Evolutionary conservation across 2,113 vertebrate genomes (phyloP), one percentile per base, ranked within the genome.

Genomic region (Xenopus borealis): DNA sequence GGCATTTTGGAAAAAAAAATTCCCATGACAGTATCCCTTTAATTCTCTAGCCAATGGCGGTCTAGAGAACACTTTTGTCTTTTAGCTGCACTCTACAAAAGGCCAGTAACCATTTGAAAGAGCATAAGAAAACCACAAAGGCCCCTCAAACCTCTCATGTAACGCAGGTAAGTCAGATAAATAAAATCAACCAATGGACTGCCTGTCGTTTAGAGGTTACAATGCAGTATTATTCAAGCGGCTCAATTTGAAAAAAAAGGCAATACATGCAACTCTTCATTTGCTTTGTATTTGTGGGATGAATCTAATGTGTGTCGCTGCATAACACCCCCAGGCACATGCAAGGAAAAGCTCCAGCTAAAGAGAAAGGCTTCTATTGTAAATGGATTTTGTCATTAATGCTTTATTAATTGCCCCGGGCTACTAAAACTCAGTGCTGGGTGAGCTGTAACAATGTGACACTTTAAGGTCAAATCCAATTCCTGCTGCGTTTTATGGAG

Each of bases 361-460:
- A 87, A 92, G 87, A 93, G 92, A 93, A 93, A 92, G 92, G 89
- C 92, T 90, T 88, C 92, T 92, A 92, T 95, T 96, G 95, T 91
- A 95, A 96, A 96, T 95, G 93, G 93, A 91, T 90, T 94, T 95
- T 96, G 95, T 96, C 95, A 95, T 97, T 96, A 96, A 98, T 95
- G 94, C 94, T 96, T 98, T 97, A 97, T 98, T 97, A 96, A 97
- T 95, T 95, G 97, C 96, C 93, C 61, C 81, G 83, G 94, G 96
- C 94, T 85, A 93, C 86, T 81, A 82, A 91, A 92, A 90, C 88
- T 86, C 88, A 83, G 88, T 84, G 89, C 89, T 83, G 86, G 89
- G 91, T 91, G 89, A 93, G 92, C 93, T 92, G 87, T 92, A 95
- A 91, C 93, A 92, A 91, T 92, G 89, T 96, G 96, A 97, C 95